These are phyloP conservation scores for Noctua janthina DNA, from an alignment of 2,888 invertebrate species.

Conservation along the genomic window DNA sequence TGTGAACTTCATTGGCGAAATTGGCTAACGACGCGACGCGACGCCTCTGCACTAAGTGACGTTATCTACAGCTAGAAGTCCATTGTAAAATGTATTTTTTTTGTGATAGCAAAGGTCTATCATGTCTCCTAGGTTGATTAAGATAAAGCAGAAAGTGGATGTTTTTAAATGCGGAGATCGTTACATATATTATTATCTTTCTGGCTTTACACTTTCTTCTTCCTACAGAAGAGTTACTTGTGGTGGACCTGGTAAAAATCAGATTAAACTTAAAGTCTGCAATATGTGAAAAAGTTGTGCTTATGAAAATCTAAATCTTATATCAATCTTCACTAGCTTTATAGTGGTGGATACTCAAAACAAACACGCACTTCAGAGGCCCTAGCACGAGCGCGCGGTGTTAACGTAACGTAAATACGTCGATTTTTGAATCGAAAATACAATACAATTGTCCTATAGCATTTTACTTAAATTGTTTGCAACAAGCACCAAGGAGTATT, in stretches of 20 bases:
- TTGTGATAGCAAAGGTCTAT: not conserved
- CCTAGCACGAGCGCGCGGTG: no score
- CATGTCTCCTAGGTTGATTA: not conserved
- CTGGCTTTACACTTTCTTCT: not conserved
- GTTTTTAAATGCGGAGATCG: not conserved
- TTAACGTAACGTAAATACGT: no score
- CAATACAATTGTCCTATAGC: no score
- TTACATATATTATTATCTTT: not conserved
- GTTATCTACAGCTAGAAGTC: not conserved
- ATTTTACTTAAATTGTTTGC: no score
- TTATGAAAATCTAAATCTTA: not conserved
- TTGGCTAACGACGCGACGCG: not conserved
- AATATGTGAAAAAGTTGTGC: not conserved
- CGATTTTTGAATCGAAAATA: no score
- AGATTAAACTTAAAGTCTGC: not conserved
- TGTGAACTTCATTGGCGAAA: not conserved
- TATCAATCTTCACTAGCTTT: not conserved
- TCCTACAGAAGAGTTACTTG: not conserved
- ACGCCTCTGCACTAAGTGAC: not conserved
- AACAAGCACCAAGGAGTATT: no score
- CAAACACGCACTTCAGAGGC: not conserved
- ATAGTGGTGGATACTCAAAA: no score
- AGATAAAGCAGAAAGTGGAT: not conserved
- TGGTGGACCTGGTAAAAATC: not conserved
- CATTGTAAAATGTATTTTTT: not conserved